phyloP scores from a whole-genome alignment of 2,888 invertebrate species.

The Tromatobia lineatoria region DNA sequence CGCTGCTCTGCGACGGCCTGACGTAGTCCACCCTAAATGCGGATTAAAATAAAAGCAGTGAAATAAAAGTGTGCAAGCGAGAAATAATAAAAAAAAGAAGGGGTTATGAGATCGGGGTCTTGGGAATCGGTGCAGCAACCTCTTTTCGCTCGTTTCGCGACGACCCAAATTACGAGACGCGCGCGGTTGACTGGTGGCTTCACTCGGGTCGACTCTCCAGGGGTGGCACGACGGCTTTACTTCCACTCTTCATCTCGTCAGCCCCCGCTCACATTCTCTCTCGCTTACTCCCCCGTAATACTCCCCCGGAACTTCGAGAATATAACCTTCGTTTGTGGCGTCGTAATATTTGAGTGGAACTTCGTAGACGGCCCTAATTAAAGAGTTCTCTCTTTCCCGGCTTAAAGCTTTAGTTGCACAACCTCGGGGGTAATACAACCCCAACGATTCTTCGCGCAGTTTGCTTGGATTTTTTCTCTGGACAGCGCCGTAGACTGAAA shows the following conservation, averaged over 20 bases:
- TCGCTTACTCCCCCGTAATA: constrained; percentile 15
- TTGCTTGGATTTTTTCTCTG: constrained; percentile 1
- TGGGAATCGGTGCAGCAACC: constrained; percentile 45
- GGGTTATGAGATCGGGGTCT: constrained; percentile 43
- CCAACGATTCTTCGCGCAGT: constrained; percentile 2
- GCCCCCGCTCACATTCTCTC: not conserved
- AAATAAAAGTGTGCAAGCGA: constrained; percentile 7
- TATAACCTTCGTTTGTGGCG: constrained; percentile 51
- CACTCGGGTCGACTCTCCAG: constrained; percentile 19
- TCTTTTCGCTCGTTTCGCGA: constrained; percentile 35
- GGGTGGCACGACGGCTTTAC: constrained; percentile 1
- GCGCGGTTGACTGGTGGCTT: constrained; percentile 43
- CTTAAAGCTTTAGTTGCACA: constrained; percentile 9
- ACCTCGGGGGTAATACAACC: constrained; percentile 15
- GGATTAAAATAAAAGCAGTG: constrained; percentile 7
- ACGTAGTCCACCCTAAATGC: constrained; percentile 5
- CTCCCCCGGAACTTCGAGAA: constrained; percentile 27
- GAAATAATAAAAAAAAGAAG: constrained; percentile 1
- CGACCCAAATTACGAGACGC: constrained; percentile 43
- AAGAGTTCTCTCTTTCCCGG: constrained; percentile 36
- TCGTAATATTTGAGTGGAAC: constrained; percentile 49
- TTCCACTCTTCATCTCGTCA: constrained; percentile 8
- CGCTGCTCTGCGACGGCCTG: constrained; percentile 31
- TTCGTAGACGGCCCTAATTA: constrained; percentile 54
- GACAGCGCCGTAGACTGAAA: not conserved